A percentile compares a stretch with the other conserved stretches of the same genome.
Evolutionary conservation across 2,113 vertebrate species (phyloP).

Genomic region (Clarias magur): DNA sequence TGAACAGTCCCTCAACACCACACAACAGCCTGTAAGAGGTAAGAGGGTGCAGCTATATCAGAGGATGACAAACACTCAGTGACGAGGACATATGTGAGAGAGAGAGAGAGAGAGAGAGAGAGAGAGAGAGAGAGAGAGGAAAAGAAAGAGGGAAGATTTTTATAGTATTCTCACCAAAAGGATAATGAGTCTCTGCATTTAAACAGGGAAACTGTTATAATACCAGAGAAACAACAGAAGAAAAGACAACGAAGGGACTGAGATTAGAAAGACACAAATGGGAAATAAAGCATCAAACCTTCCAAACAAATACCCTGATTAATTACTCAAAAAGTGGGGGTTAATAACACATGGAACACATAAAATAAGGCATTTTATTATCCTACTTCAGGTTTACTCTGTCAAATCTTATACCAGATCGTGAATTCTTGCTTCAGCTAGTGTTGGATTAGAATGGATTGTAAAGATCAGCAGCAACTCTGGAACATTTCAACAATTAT

Average conservation of each 20-base stretch:
- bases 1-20: slow-evolving; percentile 26
- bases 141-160: slow-evolving; percentile 18
- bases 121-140: not conserved
- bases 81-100: not conserved
- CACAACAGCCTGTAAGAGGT: slow-evolving; percentile 45
- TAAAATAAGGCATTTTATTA: not conserved
- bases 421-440: not conserved
- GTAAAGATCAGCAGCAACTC: not conserved
- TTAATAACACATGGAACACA: not conserved
- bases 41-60: slow-evolving; percentile 44
- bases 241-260: too few species aligned
- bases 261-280: slow-evolving; percentile 8
- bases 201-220: not conserved
- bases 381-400: not conserved
- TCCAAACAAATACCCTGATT: not conserved
- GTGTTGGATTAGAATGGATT: not conserved
- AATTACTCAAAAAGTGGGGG: not conserved
- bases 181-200: slow-evolving; percentile 13
- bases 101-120: not conserved
- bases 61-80: slow-evolving; percentile 33
- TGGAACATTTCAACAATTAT: not conserved
- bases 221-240: not conserved
- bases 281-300: not conserved
- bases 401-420: not conserved
- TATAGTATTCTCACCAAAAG: not conserved